Percentiles rank a stretch among this genome's conserved stretches.
Conservation (phyloP, 2,113 vertebrate genomes). For the Callithrix jacchus region DNA sequence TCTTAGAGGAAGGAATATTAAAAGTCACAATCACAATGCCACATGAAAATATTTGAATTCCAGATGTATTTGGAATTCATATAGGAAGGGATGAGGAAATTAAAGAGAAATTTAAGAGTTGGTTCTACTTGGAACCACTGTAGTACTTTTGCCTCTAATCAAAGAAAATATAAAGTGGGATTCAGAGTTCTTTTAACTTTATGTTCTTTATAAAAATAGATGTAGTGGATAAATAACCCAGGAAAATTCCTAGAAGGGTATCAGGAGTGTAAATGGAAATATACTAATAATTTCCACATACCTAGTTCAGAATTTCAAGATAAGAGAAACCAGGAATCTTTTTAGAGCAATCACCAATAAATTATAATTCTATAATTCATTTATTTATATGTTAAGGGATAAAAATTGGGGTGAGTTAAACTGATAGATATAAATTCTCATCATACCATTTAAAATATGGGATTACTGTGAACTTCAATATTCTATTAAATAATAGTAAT, state of each 20-base stretch:
- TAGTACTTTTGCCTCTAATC: background rate
- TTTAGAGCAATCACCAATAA: background rate
- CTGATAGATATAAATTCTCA: background rate
- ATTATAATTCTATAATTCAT: background rate
- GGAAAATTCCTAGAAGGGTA: background rate
- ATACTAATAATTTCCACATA: background rate
- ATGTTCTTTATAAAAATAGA: background rate
- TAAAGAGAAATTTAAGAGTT: background rate
- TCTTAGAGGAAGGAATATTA: background rate
- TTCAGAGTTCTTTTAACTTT: background rate
- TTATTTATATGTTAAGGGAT: background rate
- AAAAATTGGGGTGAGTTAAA: background rate
- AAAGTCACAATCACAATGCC: background rate
- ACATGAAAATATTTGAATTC: background rate
- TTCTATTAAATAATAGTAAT: background rate
- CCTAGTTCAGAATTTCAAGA: background rate
- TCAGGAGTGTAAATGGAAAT: background rate
- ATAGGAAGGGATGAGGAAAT: background rate
- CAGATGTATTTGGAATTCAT: background rate
- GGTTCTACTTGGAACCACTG: background rate
- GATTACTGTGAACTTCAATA: background rate
- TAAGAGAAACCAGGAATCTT: background rate
- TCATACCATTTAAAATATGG: constrained; percentile 7
- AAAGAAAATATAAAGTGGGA: background rate
- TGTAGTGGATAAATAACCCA: background rate